Base-by-base conservation (phyloP, 2,888 invertebrate species). In the Glaucopsyche alexis region DNA sequence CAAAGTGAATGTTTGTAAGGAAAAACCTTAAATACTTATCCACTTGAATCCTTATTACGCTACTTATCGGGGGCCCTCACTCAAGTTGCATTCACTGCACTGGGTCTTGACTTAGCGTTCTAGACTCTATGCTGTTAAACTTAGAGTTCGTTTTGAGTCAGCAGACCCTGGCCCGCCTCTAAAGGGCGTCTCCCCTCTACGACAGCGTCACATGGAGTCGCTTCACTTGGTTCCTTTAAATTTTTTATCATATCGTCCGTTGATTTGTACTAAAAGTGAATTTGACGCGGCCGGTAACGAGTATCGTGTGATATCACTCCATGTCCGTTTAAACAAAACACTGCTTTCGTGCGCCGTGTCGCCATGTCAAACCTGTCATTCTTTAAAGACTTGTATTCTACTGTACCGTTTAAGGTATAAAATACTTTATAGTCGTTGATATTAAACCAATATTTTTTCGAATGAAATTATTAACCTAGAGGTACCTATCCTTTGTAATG, bases 231-330 rank as follows among this genome's bases (percentile, higher is more conserved):
- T 82, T 87, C 86, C 88, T 91, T 91, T 91, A 86, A 90, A 91
- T 90, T 87, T 91, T 92, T 91, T 91, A 92, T 90, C 90, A 88
- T 86, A 88, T 84, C 84, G 82, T 76, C 78, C 84, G 87, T 87
- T 88, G 88, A 88, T 89, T 90, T 88, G 85, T 84, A 85, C 83
- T 87, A 87, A 88, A 87, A 88, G 84, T 84, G 83, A 83, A 87
- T 85, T 83, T 82, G 82, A 83, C 80, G 81, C 78, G 80, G 80
- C 79, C 81, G 82, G 81, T 85, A 85, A 86, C 86, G 85, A 82
- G 79, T 81, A 82, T 79, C 79, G 72, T 52, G 64, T 49, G 67
- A 67, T 72, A 67, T 52, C 72, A 67, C 42, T 47, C 7, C 69
- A 69, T 47, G 45, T 29, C 29, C 47, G 9, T 67, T 40, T 42